Percentiles rank a stretch among this genome's conserved stretches.
These are phyloP conservation scores for Xylota sylvarum DNA, from an alignment of 2,888 invertebrate genomes.

Conservation along the genomic window DNA sequence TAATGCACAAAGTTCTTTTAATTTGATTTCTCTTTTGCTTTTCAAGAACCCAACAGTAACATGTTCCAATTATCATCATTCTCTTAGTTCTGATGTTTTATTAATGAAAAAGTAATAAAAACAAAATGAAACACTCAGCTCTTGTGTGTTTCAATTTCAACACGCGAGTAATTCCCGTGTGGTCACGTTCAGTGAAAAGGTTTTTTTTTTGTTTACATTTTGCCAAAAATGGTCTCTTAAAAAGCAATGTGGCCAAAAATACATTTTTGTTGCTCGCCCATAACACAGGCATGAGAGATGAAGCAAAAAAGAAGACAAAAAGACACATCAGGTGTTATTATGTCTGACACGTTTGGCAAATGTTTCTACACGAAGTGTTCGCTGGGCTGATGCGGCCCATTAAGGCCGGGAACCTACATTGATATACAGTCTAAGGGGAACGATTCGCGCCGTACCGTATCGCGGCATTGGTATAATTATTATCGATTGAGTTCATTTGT, in stretches of 20 bases:
- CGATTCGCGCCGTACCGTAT: constrained; percentile 37
- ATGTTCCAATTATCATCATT: constrained; percentile 1
- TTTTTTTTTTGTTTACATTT: not conserved
- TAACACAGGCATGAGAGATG: not conserved
- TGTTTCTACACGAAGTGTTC: constrained; percentile 67
- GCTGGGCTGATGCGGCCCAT: constrained; percentile 55
- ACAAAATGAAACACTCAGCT: not conserved
- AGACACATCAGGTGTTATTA: constrained; percentile 69
- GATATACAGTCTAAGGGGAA: constrained; percentile 32
- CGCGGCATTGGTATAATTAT: constrained; percentile 62
- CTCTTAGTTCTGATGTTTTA: constrained; percentile 5
- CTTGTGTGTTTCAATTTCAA: not conserved
- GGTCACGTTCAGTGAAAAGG: constrained; percentile 22
- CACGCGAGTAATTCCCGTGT: constrained; percentile 3
- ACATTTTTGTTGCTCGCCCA: not conserved
- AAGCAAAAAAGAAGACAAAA: constrained; percentile 14
- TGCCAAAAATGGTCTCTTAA: constrained; percentile 29
- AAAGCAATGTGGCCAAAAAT: constrained; percentile 26
- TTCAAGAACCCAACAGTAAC: not conserved
- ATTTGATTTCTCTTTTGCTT: not conserved
- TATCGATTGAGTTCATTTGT: constrained; percentile 74
- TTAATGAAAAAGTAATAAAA: constrained; percentile 6
- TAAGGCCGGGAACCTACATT: constrained; percentile 46
- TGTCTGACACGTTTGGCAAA: constrained; percentile 75
- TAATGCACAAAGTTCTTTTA: not conserved